These are phyloP conservation scores for Benthosema pterotum DNA, from an alignment of 2,797 vertebrate genomes.

Conservation along the genomic window DNA sequence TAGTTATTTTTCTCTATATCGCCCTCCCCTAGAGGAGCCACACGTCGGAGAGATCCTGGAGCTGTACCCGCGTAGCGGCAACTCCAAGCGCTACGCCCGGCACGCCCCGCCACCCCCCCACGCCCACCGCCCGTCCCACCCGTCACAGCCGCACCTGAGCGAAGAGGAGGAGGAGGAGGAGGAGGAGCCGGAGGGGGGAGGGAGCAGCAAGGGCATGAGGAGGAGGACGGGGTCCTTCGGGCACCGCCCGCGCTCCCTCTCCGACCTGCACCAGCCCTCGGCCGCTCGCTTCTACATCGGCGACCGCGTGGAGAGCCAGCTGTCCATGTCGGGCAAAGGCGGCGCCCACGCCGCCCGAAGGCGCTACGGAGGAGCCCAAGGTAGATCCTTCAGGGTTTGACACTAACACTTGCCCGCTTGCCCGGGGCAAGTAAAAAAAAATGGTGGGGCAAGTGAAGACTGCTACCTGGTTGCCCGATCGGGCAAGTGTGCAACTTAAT, in stretches of 20 bases:
- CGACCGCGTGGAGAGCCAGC: constrained; percentile 69
- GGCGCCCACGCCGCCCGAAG: constrained; percentile 43
- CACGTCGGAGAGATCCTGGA: constrained; percentile 76
- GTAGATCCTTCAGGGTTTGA: no score
- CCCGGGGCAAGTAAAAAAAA: no score
- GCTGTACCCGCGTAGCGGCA: constrained; percentile 75
- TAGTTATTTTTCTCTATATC: no score
- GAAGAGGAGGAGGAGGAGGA: constrained; percentile 86
- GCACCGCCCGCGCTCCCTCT: constrained; percentile 78
- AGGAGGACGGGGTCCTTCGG: constrained; percentile 53
- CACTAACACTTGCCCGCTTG: no score
- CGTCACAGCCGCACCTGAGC: constrained; percentile 78
- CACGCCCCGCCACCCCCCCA: constrained; percentile 53
- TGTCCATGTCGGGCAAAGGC: constrained; percentile 63
- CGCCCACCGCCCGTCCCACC: constrained; percentile 52
- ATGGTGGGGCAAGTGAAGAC: no score
- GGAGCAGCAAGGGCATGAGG: constrained; percentile 23
- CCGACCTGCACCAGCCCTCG: constrained; percentile 78
- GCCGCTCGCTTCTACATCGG: constrained; percentile 82
- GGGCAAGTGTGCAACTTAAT: no score
- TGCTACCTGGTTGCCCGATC: no score
- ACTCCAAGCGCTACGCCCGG: constrained; percentile 74
- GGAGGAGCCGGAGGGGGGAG: constrained; percentile 61
- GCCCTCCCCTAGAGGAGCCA: no score
- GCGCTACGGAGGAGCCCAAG: constrained; percentile 29